Evolutionary conservation across 2,888 invertebrate species (phyloP).

Genomic region (Aelia acuminata): DNA sequence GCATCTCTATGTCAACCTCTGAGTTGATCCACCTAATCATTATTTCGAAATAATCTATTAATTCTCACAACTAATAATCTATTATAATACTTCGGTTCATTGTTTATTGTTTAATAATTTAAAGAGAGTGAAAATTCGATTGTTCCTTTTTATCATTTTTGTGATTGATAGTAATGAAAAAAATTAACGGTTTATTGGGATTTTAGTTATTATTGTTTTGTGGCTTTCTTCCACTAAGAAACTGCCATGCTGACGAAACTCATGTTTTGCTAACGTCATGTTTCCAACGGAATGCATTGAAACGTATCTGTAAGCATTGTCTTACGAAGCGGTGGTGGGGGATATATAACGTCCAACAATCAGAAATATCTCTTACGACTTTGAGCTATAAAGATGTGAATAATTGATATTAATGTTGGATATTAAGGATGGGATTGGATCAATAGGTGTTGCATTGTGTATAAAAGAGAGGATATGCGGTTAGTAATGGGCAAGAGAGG

Average conservation of each 20-base stretch:
- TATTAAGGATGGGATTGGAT: constrained; percentile 35
- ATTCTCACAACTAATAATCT: neutral
- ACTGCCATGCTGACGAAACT: constrained; percentile 21
- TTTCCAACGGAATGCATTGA: constrained; percentile 13
- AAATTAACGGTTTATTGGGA: neutral
- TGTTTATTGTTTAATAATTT: too few species aligned
- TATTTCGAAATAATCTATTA: neutral
- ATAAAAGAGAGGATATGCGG: constrained; percentile 57
- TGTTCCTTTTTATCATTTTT: too few species aligned
- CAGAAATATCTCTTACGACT: neutral
- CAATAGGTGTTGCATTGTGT: constrained; percentile 58
- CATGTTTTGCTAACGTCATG: constrained; percentile 29
- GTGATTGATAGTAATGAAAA: neutral
- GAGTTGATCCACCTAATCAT: too few species aligned
- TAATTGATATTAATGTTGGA: neutral
- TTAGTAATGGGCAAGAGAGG: constrained; percentile 53
- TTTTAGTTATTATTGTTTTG: neutral
- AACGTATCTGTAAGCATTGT: constrained; percentile 25
- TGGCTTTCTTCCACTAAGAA: neutral
- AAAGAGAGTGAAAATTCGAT: too few species aligned
- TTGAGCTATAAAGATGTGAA: neutral
- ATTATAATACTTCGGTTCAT: neutral
- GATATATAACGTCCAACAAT: neutral
- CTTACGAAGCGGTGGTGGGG: neutral
- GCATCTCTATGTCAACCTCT: neutral